Evolutionary conservation across 2,113 vertebrate species (phyloP).

Genomic region (Hemibagrus wyckioides): DNA sequence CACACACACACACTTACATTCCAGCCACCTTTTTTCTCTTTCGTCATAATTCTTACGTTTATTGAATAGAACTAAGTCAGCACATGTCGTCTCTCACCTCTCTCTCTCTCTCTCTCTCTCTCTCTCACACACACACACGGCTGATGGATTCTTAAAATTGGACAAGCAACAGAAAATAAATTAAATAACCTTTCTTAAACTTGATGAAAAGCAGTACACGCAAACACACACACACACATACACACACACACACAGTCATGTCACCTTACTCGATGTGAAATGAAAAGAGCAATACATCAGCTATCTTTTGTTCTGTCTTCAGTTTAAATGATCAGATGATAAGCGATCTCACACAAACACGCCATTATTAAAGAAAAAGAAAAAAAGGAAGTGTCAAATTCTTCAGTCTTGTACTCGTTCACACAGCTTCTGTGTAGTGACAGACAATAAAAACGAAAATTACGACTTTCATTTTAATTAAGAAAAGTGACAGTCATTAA

Average conservation of each 20-base stretch:
- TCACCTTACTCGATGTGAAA: neutral
- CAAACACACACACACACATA: neutral
- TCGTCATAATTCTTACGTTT: neutral
- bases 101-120: neutral
- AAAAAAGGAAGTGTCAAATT: neutral
- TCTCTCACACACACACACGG: neutral
- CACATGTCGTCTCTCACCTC: neutral
- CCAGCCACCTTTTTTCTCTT: neutral
- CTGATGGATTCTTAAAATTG: constrained; percentile 9
- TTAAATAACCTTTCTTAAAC: neutral
- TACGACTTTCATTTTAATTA: constrained; percentile 22
- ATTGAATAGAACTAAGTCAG: neutral
- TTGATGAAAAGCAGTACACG: neutral
- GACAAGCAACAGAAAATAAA: neutral
- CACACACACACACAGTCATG: neutral
- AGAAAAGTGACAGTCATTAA: constrained; percentile 6
- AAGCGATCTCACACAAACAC: neutral
- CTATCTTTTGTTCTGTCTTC: neutral
- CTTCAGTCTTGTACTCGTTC: neutral
- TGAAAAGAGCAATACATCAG: neutral
- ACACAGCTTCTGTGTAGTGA: neutral
- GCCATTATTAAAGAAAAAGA: neutral
- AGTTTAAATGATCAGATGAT: neutral
- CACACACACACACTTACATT: constrained; percentile 1
- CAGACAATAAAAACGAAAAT: constrained; percentile 18